These are phyloP conservation scores for Ciona savignyi DNA, from an alignment of 23 tunicate genomes.

Conservation along the genomic window DNA sequence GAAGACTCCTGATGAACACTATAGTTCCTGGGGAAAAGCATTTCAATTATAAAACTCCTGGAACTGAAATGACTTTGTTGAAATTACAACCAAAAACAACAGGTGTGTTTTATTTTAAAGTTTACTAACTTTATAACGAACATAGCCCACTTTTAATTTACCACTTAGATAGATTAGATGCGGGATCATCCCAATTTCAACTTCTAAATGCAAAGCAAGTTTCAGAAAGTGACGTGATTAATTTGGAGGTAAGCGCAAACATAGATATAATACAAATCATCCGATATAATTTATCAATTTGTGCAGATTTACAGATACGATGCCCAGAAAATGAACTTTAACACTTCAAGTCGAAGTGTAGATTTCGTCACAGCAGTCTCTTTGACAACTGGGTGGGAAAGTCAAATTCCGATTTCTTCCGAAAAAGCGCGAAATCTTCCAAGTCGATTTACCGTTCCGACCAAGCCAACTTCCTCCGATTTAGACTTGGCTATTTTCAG, in stretches of 20 bases:
- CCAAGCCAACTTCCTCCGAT: background rate
- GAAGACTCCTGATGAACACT: background rate
- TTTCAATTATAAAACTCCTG: background rate
- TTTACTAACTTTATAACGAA: background rate
- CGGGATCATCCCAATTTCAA: background rate
- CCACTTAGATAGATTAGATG: background rate
- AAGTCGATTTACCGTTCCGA: background rate
- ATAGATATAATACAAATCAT: background rate
- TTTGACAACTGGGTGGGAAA: slow-evolving; percentile 7
- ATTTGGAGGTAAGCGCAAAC: background rate
- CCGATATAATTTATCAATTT: background rate
- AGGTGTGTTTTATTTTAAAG: too few species aligned
- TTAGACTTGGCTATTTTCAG: background rate
- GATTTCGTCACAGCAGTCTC: slow-evolving; percentile 3
- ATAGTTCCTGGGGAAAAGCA: background rate
- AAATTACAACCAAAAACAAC: background rate
- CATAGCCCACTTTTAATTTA: background rate
- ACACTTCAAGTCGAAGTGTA: background rate
- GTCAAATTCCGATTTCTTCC: slow-evolving; percentile 3
- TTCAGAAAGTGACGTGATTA: background rate
- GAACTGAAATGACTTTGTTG: background rate
- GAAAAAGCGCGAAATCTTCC: slow-evolving; percentile 4
- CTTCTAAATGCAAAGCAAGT: background rate
- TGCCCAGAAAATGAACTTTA: background rate
- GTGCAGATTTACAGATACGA: background rate